Base-by-base conservation (phyloP, 92 coral and sea anemone species). In the Hydrozoanthus gracilis region DNA sequence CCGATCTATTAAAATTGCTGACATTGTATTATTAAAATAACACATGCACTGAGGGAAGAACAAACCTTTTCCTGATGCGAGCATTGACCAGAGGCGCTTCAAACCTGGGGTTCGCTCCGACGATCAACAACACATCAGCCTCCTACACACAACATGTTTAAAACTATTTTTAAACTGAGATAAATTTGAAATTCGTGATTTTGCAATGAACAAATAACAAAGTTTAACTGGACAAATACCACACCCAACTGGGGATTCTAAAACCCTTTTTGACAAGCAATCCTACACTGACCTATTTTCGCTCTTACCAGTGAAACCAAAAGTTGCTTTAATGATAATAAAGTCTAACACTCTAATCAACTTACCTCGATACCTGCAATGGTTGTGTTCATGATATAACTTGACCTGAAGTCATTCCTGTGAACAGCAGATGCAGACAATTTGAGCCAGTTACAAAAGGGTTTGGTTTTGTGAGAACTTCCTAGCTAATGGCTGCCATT, bases 11-110 rank as follows among this genome's bases (percentile, higher is more conserved):
- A 13, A 7, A 54, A 54, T 13, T 7, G 0, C 13, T 54, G 61
- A 54, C 61, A 54, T 13, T 7, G 9, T 13, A 54, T 54, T 7
- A 54, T 54, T 54, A 54, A 54, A 27, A 27, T 27, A 27, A 27
- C 39, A 27, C 39, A 27, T 27, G 39, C 39, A 27, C 39, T 27
- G 39, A 27, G 39, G 71, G 0, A 44, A 65, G 8, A 49, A 58
- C 92, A 71, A 62, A 95, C 99, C 94, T 89, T 79, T 96, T 96
- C 6, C 99, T 93, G 65, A 96, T 96, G 62, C 99, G 98, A 17
- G 95, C 96, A 89, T 95, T 96, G 39, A 96, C 91, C 61, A 96
- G 93, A 15, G 99, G 99, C 16, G 99, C 99, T 88, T 96, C 99
- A 83, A 90, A 96, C 90, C 99, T 87, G 20, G 99, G 99, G 68